Conservation (phyloP, 2,888 invertebrate species). For the Dasypolia templi region DNA sequence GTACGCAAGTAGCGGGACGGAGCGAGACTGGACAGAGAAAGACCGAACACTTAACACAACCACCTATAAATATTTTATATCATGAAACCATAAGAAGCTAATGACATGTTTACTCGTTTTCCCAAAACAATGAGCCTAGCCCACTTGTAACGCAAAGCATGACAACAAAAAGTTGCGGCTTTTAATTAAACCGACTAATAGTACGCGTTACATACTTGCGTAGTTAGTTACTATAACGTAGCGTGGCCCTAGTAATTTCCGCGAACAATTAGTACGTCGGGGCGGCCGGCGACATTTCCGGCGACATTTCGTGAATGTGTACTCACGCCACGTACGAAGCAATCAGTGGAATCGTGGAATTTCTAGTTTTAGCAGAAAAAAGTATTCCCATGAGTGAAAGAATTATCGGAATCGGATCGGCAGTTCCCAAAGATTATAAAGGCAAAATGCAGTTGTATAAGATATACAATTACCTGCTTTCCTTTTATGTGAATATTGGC, state of each 20-base stretch:
- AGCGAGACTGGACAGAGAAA: too few species aligned
- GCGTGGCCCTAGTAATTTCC: slow-evolving; percentile 72
- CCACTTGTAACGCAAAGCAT: slow-evolving; percentile 31
- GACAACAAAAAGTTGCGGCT: slow-evolving; percentile 40
- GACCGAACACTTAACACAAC: slow-evolving; percentile 3
- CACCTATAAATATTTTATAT: slow-evolving; percentile 17
- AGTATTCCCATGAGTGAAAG: background rate
- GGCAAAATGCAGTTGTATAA: background rate
- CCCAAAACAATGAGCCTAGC: slow-evolving; percentile 38
- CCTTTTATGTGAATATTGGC: background rate
- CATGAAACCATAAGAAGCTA: slow-evolving; percentile 35
- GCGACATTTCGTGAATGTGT: too few species aligned
- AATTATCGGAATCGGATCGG: background rate
- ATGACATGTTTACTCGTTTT: slow-evolving; percentile 46
- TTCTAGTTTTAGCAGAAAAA: background rate
- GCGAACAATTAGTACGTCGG: slow-evolving; percentile 68
- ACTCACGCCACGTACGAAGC: slow-evolving; percentile 39
- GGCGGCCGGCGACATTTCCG: slow-evolving; percentile 59
- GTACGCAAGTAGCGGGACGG: too few species aligned
- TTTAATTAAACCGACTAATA: slow-evolving; percentile 53
- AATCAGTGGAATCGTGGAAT: background rate
- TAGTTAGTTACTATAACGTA: slow-evolving; percentile 63
- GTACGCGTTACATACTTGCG: slow-evolving; percentile 48
- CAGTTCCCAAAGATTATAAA: background rate
- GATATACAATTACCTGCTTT: background rate